Evolutionary conservation across 2,797 vertebrate genomes (phyloP).

Genomic region (Pyrrhura leucotis): DNA sequence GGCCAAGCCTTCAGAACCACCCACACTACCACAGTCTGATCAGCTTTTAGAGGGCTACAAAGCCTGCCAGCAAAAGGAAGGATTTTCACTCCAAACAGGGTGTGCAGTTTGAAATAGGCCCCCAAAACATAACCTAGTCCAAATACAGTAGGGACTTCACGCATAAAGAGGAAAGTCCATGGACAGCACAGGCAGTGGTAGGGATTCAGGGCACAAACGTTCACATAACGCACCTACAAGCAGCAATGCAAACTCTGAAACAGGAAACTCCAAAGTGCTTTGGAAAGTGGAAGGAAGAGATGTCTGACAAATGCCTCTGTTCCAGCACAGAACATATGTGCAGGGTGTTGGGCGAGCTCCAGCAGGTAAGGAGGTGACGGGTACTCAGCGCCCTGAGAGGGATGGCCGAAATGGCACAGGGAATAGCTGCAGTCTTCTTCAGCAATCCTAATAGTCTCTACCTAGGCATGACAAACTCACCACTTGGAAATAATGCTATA

Average conservation of each 20-base stretch:
- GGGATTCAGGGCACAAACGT: too few species aligned
- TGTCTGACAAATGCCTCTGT: rapidly evolving
- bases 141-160: not conserved
- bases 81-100: not conserved
- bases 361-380: not conserved
- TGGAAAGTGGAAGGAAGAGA: not conserved
- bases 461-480: rapidly evolving
- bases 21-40: rapidly evolving
- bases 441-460: not conserved
- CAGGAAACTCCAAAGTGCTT: not conserved
- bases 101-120: rapidly evolving
- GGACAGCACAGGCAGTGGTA: rapidly evolving
- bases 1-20: not conserved
- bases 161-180: rapidly evolving
- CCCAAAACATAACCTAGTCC: not conserved
- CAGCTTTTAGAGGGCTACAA: not conserved
- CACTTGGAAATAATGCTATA: not conserved
- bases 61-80: not conserved
- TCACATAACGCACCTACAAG: not conserved
- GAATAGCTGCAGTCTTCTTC: not conserved
- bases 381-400: not conserved
- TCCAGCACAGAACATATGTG: not conserved
- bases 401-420: not conserved
- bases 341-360: not conserved
- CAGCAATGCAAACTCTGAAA: not conserved